phyloP scores from a whole-genome alignment of 30 jellyfish, hydroid and myxozoan species.

The Hydractinia echinata region DNA sequence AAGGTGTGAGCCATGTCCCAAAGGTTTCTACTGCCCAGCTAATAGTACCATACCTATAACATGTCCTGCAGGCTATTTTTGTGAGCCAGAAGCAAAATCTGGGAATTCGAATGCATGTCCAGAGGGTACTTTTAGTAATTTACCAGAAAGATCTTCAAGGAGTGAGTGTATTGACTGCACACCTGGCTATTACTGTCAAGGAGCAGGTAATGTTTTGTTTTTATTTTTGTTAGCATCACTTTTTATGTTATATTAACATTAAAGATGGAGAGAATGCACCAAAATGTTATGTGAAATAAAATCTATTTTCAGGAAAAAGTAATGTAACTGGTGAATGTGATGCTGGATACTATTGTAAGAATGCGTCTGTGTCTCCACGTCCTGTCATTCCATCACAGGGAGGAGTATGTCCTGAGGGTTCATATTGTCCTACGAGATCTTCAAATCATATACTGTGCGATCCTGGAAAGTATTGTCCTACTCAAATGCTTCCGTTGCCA shows the following conservation, averaged over 20 bases:
- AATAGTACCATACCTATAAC: slow-evolving; percentile 61
- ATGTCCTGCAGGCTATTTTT: slow-evolving; percentile 98
- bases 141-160: slow-evolving; percentile 45
- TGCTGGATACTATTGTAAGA: slow-evolving; percentile 84
- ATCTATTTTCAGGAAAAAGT: slow-evolving; percentile 46
- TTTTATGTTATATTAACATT: too few relatives aligned
- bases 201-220: slow-evolving; percentile 39
- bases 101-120: slow-evolving; percentile 79
- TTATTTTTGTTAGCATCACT: too few relatives aligned
- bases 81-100: slow-evolving; percentile 61
- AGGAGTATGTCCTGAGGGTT: slow-evolving; percentile 90
- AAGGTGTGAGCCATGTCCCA: slow-evolving; percentile 66
- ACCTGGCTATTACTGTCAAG: slow-evolving; percentile 83
- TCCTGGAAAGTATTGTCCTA: slow-evolving; percentile 86
- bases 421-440: slow-evolving; percentile 82
- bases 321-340: slow-evolving; percentile 73
- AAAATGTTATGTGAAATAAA: neutral
- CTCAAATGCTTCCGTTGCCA: slow-evolving; percentile 56
- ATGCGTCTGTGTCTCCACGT: slow-evolving; percentile 57
- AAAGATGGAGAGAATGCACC: neutral
- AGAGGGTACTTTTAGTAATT: slow-evolving; percentile 72
- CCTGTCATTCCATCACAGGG: slow-evolving; percentile 80
- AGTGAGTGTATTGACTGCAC: slow-evolving; percentile 69
- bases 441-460: slow-evolving; percentile 66
- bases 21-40: slow-evolving; percentile 86